These are phyloP conservation scores for Micrastur ruficollis DNA, from an alignment of 2,797 vertebrate species.

Conservation along the genomic window DNA sequence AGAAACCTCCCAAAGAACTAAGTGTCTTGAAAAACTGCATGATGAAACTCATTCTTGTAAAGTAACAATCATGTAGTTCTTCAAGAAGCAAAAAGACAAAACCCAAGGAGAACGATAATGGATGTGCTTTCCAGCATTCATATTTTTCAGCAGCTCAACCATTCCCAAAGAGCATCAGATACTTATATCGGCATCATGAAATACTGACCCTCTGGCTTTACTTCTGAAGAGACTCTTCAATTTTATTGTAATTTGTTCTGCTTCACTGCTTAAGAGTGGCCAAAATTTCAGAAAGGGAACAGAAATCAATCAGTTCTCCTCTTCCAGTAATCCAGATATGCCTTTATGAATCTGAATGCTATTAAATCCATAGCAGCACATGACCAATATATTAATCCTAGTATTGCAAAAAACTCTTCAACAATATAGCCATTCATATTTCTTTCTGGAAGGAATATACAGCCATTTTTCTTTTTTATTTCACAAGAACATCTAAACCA, in stretches of 20 bases:
- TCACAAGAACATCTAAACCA: conserved; percentile 41
- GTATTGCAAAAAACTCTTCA: conserved; percentile 33
- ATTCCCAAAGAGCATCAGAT: conserved; percentile 7
- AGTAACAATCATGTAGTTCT: background rate
- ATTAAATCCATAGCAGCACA: conserved; percentile 39
- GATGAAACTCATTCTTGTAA: background rate
- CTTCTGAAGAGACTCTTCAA: conserved; percentile 28
- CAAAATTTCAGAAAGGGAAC: background rate
- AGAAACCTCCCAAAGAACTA: background rate
- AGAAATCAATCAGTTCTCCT: background rate
- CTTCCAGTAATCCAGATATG: conserved; percentile 27
- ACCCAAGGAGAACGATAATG: background rate
- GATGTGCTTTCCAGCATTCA: conserved; percentile 1
- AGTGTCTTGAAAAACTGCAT: background rate
- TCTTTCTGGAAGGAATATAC: conserved; percentile 54
- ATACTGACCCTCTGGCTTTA: background rate
- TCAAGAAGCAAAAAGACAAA: background rate
- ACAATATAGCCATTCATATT: conserved; percentile 56
- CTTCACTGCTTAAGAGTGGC: background rate
- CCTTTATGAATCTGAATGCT: conserved; percentile 23
- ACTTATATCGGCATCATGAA: conserved; percentile 12
- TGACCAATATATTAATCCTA: conserved; percentile 40
- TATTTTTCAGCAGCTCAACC: conserved; percentile 7
- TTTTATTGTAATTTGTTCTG: conserved; percentile 28
- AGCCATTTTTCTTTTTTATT: conserved; percentile 49